phyloP scores from a whole-genome alignment of 1,140 invertebrate genomes.

The Gyrodactylus salaris region DNA sequence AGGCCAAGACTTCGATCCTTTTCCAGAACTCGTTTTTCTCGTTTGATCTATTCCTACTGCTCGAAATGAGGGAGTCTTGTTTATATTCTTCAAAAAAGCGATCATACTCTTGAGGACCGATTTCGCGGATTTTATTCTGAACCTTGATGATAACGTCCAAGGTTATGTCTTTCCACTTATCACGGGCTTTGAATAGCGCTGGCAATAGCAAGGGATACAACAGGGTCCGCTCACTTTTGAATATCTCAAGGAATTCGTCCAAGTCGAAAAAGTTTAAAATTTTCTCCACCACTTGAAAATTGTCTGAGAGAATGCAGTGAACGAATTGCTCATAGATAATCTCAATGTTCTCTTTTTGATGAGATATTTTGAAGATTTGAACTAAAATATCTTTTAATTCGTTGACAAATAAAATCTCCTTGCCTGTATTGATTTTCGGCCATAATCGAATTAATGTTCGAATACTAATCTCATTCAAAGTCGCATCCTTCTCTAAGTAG shows the following conservation, averaged over 20 bases:
- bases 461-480: not conserved
- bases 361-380: not conserved
- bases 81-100: no score
- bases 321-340: not conserved
- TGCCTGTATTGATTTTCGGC: not conserved
- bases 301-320: not conserved
- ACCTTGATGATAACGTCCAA: not conserved
- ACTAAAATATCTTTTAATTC: not conserved
- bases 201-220: not conserved
- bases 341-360: not conserved
- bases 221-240: not conserved
- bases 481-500: not conserved
- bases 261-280: not conserved
- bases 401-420: not conserved
- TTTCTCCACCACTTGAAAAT: not conserved
- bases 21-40: no score
- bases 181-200: not conserved
- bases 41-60: no score
- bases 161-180: not conserved
- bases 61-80: no score
- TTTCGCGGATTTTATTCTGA: not conserved
- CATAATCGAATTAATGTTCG: not conserved
- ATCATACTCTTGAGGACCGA: no score
- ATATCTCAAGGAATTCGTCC: not conserved
- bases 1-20: no score